Percentiles rank a stretch among this genome's conserved stretches.
Evolutionary conservation across 2,888 invertebrate genomes (phyloP).

Genomic region (Drosophila sordidula): DNA sequence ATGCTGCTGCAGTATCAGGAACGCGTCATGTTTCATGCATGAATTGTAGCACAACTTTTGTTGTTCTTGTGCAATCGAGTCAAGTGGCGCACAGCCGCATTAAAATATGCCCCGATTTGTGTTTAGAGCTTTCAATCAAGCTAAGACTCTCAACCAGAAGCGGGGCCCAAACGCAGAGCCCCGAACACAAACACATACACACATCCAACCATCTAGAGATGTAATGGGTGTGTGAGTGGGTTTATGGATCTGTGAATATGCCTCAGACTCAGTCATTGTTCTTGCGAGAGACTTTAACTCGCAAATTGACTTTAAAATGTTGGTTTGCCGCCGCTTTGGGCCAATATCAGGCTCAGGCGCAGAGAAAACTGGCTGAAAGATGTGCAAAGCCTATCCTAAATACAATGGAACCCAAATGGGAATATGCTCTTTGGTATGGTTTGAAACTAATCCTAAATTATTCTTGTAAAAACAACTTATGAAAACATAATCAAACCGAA

Average conservation of each 20-base stretch:
- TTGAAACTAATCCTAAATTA: too few relatives aligned
- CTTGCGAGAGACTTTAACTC: slow-evolving; percentile 15
- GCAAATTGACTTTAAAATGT: slow-evolving; percentile 39
- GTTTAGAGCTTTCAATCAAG: slow-evolving; percentile 60
- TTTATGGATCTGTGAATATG: slow-evolving; percentile 1
- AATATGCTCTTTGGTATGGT: too few relatives aligned
- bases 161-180: slow-evolving; percentile 10
- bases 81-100: slow-evolving; percentile 64
- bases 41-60: slow-evolving; percentile 77
- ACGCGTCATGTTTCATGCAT: slow-evolving; percentile 73
- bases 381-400: too few relatives aligned
- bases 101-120: slow-evolving; percentile 66
- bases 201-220: not conserved
- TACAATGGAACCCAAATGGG: too few relatives aligned
- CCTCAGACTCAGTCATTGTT: slow-evolving; percentile 13
- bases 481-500: too few relatives aligned
- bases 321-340: slow-evolving; percentile 10
- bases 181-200: slow-evolving; percentile 2
- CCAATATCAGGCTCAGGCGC: not conserved
- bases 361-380: too few relatives aligned
- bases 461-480: too few relatives aligned
- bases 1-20: slow-evolving; percentile 27
- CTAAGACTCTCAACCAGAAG: slow-evolving; percentile 21
- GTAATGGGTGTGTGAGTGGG: too few relatives aligned
- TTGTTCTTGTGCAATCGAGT: slow-evolving; percentile 73